Base-by-base conservation (phyloP, 2,113 vertebrate species). In the Reinhardtius hippoglossoides region DNA sequence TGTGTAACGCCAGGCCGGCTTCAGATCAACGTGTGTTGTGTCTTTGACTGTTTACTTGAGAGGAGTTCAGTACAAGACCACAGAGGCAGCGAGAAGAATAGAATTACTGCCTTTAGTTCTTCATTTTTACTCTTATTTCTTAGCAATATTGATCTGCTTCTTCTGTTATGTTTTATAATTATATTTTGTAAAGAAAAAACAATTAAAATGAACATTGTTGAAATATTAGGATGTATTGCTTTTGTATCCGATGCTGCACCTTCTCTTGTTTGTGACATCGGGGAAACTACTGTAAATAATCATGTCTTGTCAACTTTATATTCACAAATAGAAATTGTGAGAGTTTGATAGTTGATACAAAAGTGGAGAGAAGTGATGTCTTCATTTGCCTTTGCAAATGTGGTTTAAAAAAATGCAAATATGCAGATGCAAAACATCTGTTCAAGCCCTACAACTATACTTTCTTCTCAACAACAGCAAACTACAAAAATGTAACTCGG, bases 101-200 rank as follows among this genome's bases (percentile, higher is more conserved):
- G 13, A 87, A 61, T 70, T 77, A 87, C 86, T 92, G 86, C 79
- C 79, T 84, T 85, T 79, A 79, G 14, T 76, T 63, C 21, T 76
- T 79, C 42, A 31, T 46, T 73, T 67, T 81, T 61, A 60, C 26
- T 54, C 61, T 78, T 60, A 75, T 63, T 80, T 82, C 82, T 83
- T 75, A 67, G 81, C 78, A 81, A 31, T 87, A 77, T 90, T 86
- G 60, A 85, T 77, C 69, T 82, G 79, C 88, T 80, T 83, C 66
- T 82, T 71, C 88, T 81, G 40, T 88, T 71, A 75, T 87, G 77
- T 68, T 86, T 84, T 80, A 66, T 89, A 77, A 91, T 85, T 87
- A 78, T 91, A 88, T 93, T 94, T 94, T 93, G 88, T 93, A 84
- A 89, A 82, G 16, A 50, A 50, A 85, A 78, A 42, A 64, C 35